Percentiles rank a stretch among this genome's conserved stretches.
Conservation (phyloP, 2,113 vertebrate genomes). For the Sorex fumeus region DNA sequence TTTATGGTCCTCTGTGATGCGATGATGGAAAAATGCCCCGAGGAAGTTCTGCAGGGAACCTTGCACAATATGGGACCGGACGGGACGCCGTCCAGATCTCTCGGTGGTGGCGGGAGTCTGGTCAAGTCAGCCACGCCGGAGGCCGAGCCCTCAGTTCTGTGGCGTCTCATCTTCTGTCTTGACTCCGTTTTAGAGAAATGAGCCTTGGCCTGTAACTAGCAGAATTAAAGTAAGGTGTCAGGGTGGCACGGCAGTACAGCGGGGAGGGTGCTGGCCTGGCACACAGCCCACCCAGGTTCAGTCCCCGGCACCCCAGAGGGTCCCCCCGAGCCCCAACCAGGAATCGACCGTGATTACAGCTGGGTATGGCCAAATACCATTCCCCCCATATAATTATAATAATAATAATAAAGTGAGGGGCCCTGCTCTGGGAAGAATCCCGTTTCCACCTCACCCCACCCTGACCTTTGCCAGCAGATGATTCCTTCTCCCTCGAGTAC, state of each 20-base stretch:
- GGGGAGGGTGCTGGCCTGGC: too few relatives aligned
- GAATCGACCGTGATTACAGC: too few relatives aligned
- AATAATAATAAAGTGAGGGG: too few relatives aligned
- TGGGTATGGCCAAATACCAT: too few relatives aligned
- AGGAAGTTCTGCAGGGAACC: neutral
- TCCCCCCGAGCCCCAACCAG: too few relatives aligned
- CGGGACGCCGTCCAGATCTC: neutral
- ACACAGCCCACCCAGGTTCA: too few relatives aligned
- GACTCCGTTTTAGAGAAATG: neutral
- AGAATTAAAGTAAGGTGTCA: constrained; percentile 1
- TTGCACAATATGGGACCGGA: neutral
- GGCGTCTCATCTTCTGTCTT: neutral
- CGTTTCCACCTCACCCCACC: too few relatives aligned
- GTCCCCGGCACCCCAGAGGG: too few relatives aligned
- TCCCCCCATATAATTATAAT: too few relatives aligned
- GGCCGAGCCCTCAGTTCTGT: neutral
- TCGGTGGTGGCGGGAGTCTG: neutral
- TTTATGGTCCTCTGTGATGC: neutral
- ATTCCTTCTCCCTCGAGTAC: neutral
- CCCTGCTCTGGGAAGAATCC: too few relatives aligned
- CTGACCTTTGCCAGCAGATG: neutral
- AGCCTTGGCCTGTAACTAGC: neutral
- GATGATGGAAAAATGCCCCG: neutral
- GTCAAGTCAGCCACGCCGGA: neutral
- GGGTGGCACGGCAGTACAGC: too few relatives aligned